phyloP scores from a whole-genome alignment of 2,888 invertebrate species.

The Polyommatus iphigenia region DNA sequence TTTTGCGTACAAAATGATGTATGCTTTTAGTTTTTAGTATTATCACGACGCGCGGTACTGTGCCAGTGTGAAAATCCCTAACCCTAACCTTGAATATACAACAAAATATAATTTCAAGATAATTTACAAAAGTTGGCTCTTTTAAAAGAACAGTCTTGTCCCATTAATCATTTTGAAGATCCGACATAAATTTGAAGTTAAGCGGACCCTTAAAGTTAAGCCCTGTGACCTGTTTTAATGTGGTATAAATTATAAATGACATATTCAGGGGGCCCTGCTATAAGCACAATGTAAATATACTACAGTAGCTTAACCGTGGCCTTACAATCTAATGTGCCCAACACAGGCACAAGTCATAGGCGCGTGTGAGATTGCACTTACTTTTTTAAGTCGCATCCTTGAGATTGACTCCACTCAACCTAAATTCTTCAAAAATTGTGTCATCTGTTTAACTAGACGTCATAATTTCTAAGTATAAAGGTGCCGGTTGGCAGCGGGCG shows the following conservation, averaged over 20 bases:
- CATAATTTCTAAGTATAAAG: too few relatives aligned
- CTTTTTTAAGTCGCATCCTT: too few relatives aligned
- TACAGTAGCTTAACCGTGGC: neutral
- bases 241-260: slow-evolving; percentile 38
- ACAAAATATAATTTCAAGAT: neutral
- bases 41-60: neutral
- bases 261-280: slow-evolving; percentile 36
- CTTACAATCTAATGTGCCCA: too few relatives aligned
- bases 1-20: neutral
- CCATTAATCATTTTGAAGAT: slow-evolving; percentile 20
- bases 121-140: neutral
- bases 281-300: slow-evolving; percentile 29
- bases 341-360: too few relatives aligned
- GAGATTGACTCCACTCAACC: too few relatives aligned
- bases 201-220: slow-evolving; percentile 38
- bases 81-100: neutral
- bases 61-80: neutral
- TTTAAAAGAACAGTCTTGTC: neutral
- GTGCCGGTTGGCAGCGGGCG: too few relatives aligned
- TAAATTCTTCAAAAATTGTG: too few relatives aligned
- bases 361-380: too few relatives aligned
- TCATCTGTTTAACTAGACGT: too few relatives aligned
- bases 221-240: slow-evolving; percentile 36
- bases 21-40: neutral
- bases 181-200: slow-evolving; percentile 33